A percentile compares a stretch with the other conserved stretches of the same genome.
phyloP scores from a whole-genome alignment of 2,888 invertebrate species.

The Lepidonotus clava region DNA sequence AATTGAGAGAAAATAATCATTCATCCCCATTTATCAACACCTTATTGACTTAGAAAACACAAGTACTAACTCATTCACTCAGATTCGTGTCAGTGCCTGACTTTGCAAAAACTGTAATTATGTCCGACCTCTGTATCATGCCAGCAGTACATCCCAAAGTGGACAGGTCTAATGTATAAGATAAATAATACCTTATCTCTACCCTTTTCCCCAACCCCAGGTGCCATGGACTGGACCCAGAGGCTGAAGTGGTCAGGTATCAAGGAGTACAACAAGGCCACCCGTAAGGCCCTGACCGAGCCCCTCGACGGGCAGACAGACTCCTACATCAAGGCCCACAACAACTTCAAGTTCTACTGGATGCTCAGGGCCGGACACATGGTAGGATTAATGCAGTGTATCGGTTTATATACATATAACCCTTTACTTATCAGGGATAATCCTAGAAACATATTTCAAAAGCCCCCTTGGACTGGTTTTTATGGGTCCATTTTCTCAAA shows the following conservation, averaged over 20 bases:
- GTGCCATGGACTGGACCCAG: constrained; percentile 53
- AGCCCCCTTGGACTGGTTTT: background rate
- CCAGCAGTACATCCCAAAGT: no score
- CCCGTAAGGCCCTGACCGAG: constrained; percentile 82
- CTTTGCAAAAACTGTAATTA: no score
- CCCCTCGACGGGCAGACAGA: constrained; percentile 83
- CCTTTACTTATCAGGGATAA: background rate
- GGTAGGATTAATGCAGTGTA: constrained; percentile 54
- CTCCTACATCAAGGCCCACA: constrained; percentile 64
- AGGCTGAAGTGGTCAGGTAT: constrained; percentile 54
- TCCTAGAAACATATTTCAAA: background rate
- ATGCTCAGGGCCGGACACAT: constrained; percentile 63
- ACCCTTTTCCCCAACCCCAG: background rate
- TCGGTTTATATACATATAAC: background rate
- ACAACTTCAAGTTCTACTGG: constrained; percentile 67
- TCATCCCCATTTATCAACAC: no score
- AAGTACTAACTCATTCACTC: no score
- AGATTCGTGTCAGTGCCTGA: no score
- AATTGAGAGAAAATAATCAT: no score
- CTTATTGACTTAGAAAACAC: no score
- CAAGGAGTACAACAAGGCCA: constrained; percentile 23
- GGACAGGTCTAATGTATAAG: no score
- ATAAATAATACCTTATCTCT: no score
- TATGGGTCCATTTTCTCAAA: background rate
- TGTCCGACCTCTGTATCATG: no score